Evolutionary conservation across 2,113 vertebrate species (phyloP), one percentile per base, ranked within the genome.

Genomic region (Apus apus): DNA sequence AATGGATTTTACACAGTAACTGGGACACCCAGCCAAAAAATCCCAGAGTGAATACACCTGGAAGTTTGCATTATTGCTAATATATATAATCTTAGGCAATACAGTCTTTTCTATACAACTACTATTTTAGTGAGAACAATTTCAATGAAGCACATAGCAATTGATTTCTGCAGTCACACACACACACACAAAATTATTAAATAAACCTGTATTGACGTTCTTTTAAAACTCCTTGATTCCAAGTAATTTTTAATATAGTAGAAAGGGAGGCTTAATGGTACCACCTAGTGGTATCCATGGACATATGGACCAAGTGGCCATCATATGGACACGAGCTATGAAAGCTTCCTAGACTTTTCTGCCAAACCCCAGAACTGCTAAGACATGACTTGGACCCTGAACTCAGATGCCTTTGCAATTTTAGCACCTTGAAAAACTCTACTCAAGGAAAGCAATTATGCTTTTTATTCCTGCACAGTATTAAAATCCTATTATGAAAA

Each of bases 261-360:
- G 57, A 30, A 30, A 71, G 75, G 72, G 45, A 97, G 87, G 88
- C 62, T 46, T 75, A 76, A 77, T 61, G 89, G 73, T 91, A 97
- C 89, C 96, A 97, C 68, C 95, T 93, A 96, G 96, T 74, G 92
- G 95, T 53, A 58, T 18, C 77, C 86, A 77, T 3, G n/a, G 67
- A 53, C 80, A 78, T 16, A 32, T 0, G 36, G 90, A 53, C 81
- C 87, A 83, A 58, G 65, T 7, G n/a, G 80, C 36, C 53, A 92
- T 86, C 51, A 53, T 66, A 51, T 5, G 61, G 89, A 70, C 45
- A 62, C 81, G 8, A 3, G 4, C 27, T 36, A 36, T 48, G 64
- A 38, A 79, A 45, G 34, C 40, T 50, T 5, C 71, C 60, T 12
- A 8, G 17, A 15, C 8, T 19, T 40, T 61, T 40, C 46, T 30